Percentiles rank a stretch among this genome's conserved stretches.
Evolutionary conservation across 2,888 invertebrate species (phyloP).

Genomic region (Encarsia formosa): DNA sequence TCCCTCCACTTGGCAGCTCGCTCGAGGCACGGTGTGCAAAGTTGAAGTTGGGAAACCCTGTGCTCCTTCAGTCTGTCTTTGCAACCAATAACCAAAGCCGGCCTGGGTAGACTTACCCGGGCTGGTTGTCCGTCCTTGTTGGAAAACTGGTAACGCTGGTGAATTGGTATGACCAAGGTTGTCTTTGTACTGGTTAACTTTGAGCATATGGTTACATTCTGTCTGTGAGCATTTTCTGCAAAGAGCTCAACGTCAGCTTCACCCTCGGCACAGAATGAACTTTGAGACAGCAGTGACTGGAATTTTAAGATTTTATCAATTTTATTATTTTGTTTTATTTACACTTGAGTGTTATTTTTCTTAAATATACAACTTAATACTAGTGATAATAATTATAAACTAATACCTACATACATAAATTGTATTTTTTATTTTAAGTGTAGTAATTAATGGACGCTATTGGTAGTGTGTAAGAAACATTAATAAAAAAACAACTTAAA

Average conservation of each 20-base stretch:
- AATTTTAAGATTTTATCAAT: no score
- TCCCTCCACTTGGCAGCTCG: slow-evolving; percentile 41
- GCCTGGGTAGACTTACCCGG: slow-evolving; percentile 34
- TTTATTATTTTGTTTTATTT: no score
- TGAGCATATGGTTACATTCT: slow-evolving; percentile 40
- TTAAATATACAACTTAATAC: no score
- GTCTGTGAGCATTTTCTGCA: slow-evolving; percentile 39
- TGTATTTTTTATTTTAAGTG: no score
- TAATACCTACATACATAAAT: no score
- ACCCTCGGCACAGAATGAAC: slow-evolving; percentile 39
- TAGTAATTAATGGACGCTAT: no score
- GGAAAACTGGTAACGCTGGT: slow-evolving; percentile 44
- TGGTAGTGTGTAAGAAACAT: no score
- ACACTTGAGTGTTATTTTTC: no score
- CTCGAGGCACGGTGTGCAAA: slow-evolving; percentile 41
- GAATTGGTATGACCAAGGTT: slow-evolving; percentile 38
- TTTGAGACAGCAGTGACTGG: slow-evolving; percentile 30
- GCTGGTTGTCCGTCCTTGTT: slow-evolving; percentile 30
- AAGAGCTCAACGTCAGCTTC: slow-evolving; percentile 46
- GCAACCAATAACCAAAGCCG: slow-evolving; percentile 42
- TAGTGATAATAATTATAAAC: no score
- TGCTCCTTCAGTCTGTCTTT: slow-evolving; percentile 37
- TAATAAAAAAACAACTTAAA: no score
- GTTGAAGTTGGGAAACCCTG: slow-evolving; percentile 37
- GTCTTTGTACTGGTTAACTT: slow-evolving; percentile 23